Evolutionary conservation across 2,113 vertebrate genomes (phyloP), one percentile per base, ranked within the genome.

Genomic region (Cisticola juncidis): DNA sequence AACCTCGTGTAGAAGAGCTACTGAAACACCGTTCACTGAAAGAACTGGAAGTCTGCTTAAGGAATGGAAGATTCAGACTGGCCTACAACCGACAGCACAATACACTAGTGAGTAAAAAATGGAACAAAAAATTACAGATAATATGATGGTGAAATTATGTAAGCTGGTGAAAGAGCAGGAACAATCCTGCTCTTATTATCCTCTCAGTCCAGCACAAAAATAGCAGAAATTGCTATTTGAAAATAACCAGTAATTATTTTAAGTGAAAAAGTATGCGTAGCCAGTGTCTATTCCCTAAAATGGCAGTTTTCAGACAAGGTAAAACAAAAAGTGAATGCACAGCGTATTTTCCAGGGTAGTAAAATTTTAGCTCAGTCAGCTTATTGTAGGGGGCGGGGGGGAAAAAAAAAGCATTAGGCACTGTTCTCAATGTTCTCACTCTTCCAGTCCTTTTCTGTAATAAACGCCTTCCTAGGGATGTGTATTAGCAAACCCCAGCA

Each of bases 291-390:
- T 60, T 70, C 23, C 40, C 65, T 25, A 45, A 80, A 92, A 91
- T 9, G 5, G 9, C 28, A 38, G 15, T 90, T 94, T 88, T 87
- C 42, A 69, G 29, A 48, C 7, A 47, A 91, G 36, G 23, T 56
- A 79, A 77, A 90, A 38, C 42, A 89, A 60, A 58, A 79, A 81
- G 38, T 54, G 53, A 80, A 81, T 19, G 26, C 74, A 54, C 28
- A 85, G 71, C 23, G 4, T 28, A 29, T 83, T 91, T 95, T 94
- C 36, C 51, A 62, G 51, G 14, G 38, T 42, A 40, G 35, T 69
- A 86, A 94, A 88, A 36, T 91, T 92, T 94, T 50, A 88, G 47
- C 62, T 88, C 81, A 44, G 66, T 90, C 77, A 90, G 35, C 68
- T 94, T 86, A 64, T 78, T 66, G 45, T 6, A 53, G 44, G n/a